Percentiles rank a stretch among this genome's conserved stretches.
These are phyloP conservation scores for Hipposideros armiger DNA, from an alignment of 2,113 vertebrate species.

Conservation along the genomic window DNA sequence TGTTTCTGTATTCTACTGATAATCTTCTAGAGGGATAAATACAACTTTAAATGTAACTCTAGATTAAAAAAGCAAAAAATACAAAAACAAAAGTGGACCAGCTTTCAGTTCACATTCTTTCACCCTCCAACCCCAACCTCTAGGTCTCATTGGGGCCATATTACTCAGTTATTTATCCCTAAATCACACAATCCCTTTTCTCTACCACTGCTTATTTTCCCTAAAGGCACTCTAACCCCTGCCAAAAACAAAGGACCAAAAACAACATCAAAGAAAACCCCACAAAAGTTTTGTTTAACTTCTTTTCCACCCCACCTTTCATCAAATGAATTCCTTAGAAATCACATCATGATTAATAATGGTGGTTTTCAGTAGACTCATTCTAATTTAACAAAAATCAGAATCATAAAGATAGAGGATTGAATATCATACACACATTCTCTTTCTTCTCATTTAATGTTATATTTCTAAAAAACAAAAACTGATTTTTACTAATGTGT, in stretches of 20 bases:
- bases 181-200: constrained; percentile 26
- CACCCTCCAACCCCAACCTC: neutral
- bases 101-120: neutral
- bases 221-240: neutral
- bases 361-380: constrained; percentile 27
- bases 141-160: neutral
- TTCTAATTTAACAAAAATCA: constrained; percentile 49
- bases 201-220: constrained; percentile 36
- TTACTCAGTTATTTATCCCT: constrained; percentile 42
- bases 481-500: neutral
- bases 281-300: constrained; percentile 40
- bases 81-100: neutral
- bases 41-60: constrained; percentile 4
- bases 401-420: neutral
- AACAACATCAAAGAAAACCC: constrained; percentile 53
- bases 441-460: constrained; percentile 14
- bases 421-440: neutral
- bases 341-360: constrained; percentile 46
- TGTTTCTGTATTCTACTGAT: constrained; percentile 49
- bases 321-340: constrained; percentile 61
- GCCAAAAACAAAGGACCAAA: constrained; percentile 42
- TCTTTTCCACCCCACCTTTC: constrained; percentile 2
- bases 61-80: constrained; percentile 43
- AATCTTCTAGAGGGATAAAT: constrained; percentile 12
- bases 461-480: neutral